A percentile compares a stretch with the other conserved stretches of the same genome.
Conservation (phyloP, 2,797 vertebrate species). For the Rachycentron canadum region DNA sequence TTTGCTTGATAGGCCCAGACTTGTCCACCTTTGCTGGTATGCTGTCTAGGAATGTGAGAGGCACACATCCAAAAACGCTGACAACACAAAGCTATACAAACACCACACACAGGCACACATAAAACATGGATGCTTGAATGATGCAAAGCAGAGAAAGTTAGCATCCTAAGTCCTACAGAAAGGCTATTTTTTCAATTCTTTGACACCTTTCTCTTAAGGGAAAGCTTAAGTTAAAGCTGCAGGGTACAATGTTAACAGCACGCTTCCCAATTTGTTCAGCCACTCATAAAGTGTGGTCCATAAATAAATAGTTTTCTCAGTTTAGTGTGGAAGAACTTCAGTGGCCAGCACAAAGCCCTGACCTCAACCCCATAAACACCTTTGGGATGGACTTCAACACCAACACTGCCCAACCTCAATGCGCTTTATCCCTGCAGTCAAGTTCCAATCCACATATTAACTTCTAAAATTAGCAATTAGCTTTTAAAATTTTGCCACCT, state of each 20-base stretch:
- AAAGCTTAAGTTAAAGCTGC: too few relatives aligned
- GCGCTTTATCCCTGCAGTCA: not conserved
- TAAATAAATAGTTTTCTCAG: not conserved
- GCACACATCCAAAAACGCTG: constrained; percentile 4
- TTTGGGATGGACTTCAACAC: not conserved
- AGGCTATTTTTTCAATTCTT: not conserved
- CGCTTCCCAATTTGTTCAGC: not conserved
- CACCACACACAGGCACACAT: not conserved
- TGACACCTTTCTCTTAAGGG: not conserved
- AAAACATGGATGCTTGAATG: not conserved
- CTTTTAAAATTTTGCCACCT: not conserved
- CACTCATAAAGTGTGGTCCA: not conserved
- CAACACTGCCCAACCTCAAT: not conserved
- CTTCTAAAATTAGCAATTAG: not conserved
- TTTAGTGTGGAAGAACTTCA: not conserved
- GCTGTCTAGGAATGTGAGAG: constrained; percentile 60
- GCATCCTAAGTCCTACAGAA: not conserved
- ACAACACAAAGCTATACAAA: not conserved
- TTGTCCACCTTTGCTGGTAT: constrained; percentile 53
- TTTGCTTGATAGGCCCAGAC: constrained; percentile 31
- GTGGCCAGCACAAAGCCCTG: not conserved
- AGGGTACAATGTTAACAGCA: not conserved
- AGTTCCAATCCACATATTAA: not conserved
- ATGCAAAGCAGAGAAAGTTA: constrained; percentile 1
- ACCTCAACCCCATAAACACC: not conserved